Evolutionary conservation across 2,888 invertebrate genomes (phyloP).

Genomic region (Chydorus sphaericus): DNA sequence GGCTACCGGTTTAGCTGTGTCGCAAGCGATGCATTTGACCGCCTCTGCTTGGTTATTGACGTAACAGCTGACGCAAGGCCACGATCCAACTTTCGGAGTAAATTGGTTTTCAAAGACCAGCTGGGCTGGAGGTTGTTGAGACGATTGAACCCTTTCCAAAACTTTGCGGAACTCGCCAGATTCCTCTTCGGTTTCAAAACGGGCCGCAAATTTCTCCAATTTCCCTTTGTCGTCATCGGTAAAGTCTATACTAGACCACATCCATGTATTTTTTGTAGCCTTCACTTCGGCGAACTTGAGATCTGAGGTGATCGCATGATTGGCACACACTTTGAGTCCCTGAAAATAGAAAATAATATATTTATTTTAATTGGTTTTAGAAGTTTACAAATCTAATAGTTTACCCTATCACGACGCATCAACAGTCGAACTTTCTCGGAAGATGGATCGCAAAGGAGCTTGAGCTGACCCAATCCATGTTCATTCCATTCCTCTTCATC

Average conservation of each 20-base stretch:
- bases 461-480: constrained; percentile 70
- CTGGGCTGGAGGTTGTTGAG: background rate
- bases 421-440: constrained; percentile 56
- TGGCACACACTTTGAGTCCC: constrained; percentile 80
- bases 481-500: constrained; percentile 81
- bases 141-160: constrained; percentile 30
- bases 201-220: constrained; percentile 59
- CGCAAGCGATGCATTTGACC: constrained; percentile 45
- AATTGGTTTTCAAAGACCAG: constrained; percentile 28
- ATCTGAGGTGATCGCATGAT: constrained; percentile 62
- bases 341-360: no score
- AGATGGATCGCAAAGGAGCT: constrained; percentile 53
- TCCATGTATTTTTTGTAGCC: constrained; percentile 49
- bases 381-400: no score
- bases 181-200: constrained; percentile 62
- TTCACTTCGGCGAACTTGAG: constrained; percentile 54
- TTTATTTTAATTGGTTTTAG: no score
- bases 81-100: constrained; percentile 48
- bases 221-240: constrained; percentile 54
- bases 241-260: constrained; percentile 76
- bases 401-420: constrained; percentile 63
- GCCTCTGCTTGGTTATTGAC: constrained; percentile 39
- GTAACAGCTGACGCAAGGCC: constrained; percentile 49
- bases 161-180: constrained; percentile 45
- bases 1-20: constrained; percentile 37